Evolutionary conservation across 2,888 invertebrate genomes (phyloP), one percentile per base, ranked within the genome.

Genomic region (Oconnorella tubifera): DNA sequence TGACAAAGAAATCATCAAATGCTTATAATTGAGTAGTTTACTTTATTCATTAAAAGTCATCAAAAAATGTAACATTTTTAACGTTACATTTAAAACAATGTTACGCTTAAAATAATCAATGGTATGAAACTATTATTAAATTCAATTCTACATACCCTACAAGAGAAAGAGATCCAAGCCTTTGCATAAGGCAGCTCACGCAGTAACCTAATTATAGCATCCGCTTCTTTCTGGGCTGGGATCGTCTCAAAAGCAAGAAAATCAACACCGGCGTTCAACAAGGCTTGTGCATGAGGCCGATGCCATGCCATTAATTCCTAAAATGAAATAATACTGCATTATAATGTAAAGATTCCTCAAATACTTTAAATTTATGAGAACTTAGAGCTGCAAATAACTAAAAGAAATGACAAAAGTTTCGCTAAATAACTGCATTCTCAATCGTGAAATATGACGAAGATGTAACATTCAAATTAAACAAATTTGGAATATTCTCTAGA

Each of bases 241-340:
- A 96, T 90, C 0, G 97, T 97, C 83, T 97, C 96, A 72, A 96
- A 83, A 1, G 92, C 94, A 69, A 97, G 82, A 3, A 92, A 80
- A 82, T 95, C 92, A 1, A 90, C 90, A 0, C 91, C 92, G 1
- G 88, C 89, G 69, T 89, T 88, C 27, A 92, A 80, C 32, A 96
- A 84, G 0, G 90, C 89, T 74, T 88, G 86, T 33, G 96, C 87
- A 56, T 94, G 86, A 0, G 90, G 89, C 63, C 88, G 85, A 83
- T 97, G 96, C 91, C 93, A 94, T 53, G 89, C 87, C 57, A 86
- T 87, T 80, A 96, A 87, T 27, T 84, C 65, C 70, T 70, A 56
- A 29, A 14, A n/a, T 6, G 28, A 23, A 25, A 10, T 28, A 51
- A 64, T 60, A 31, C n/a, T n/a, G n/a, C n/a, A n/a, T n/a, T n/a